A percentile compares a stretch with the other conserved stretches of the same genome.
Conservation (phyloP, 1,140 invertebrate genomes). For the Ylistrum balloti region DNA sequence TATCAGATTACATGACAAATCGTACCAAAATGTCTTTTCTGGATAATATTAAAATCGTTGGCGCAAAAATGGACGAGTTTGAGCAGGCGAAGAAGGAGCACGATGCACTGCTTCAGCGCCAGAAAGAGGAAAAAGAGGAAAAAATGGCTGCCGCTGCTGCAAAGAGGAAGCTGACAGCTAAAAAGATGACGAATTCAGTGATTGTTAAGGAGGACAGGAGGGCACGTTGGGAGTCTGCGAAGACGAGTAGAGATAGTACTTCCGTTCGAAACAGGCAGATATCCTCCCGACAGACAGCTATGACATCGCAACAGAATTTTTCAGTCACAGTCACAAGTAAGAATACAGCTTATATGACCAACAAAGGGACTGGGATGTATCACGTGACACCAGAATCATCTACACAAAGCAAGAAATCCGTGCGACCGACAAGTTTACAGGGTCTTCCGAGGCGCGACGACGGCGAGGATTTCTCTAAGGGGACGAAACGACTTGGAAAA, state of each 20-base stretch:
- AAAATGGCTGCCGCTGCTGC: not conserved
- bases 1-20: too few species aligned
- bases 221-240: constrained; percentile 25
- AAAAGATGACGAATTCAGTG: not conserved
- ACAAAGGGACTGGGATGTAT: not conserved
- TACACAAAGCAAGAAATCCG: not conserved
- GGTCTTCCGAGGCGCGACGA: not conserved
- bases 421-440: not conserved
- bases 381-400: not conserved
- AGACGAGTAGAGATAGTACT: not conserved
- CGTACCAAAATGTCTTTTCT: not conserved
- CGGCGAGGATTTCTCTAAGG: not conserved
- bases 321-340: not conserved
- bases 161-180: not conserved
- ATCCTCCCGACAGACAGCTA: not conserved
- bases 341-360: not conserved
- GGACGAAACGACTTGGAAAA: not conserved
- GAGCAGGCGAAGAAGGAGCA: constrained; percentile 28
- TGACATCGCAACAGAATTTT: constrained; percentile 25
- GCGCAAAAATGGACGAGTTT: constrained; percentile 24
- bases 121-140: constrained; percentile 4
- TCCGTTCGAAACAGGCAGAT: not conserved
- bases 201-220: not conserved
- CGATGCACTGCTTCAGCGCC: not conserved
- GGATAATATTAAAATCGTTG: not conserved